Percentiles rank a stretch among this genome's conserved stretches.
These are phyloP conservation scores for Brenthis daphne DNA, from an alignment of 2,888 invertebrate genomes.

Conservation along the genomic window DNA sequence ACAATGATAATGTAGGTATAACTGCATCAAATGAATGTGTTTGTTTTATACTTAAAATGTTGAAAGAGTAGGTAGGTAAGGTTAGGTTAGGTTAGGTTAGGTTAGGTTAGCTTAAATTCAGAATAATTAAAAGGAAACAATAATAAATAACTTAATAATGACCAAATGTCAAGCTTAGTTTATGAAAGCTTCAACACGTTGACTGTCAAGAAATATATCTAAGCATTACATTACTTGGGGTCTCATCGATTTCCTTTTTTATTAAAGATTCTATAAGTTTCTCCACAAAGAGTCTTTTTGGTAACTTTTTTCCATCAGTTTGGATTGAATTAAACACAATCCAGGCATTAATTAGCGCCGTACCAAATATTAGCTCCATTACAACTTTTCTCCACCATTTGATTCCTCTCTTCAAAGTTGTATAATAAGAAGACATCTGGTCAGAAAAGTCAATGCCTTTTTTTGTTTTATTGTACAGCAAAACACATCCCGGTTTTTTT, in stretches of 20 bases:
- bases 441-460: slow-evolving; percentile 44
- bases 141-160: slow-evolving; percentile 37
- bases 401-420: slow-evolving; percentile 41
- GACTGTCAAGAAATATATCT: slow-evolving; percentile 29
- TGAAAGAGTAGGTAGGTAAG: slow-evolving; percentile 32
- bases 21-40: slow-evolving; percentile 35
- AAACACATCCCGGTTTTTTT: slow-evolving; percentile 42
- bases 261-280: background rate
- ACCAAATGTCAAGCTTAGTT: slow-evolving; percentile 35
- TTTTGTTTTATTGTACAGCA: slow-evolving; percentile 44
- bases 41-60: slow-evolving; percentile 32
- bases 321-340: background rate
- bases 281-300: background rate
- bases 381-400: slow-evolving; percentile 45
- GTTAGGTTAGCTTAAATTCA: slow-evolving; percentile 34
- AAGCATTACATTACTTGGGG: slow-evolving; percentile 20
- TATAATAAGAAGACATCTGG: slow-evolving; percentile 46
- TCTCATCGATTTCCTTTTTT: slow-evolving; percentile 10
- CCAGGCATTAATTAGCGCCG: slow-evolving; percentile 38
- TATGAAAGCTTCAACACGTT: slow-evolving; percentile 26
- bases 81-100: too few species aligned
- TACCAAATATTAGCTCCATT: slow-evolving; percentile 45
- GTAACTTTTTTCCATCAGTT: background rate
- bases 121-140: slow-evolving; percentile 37
- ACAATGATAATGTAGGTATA: slow-evolving; percentile 35